Evolutionary conservation across 2,113 vertebrate species (phyloP).

Genomic region (Atlantisia rogersi): DNA sequence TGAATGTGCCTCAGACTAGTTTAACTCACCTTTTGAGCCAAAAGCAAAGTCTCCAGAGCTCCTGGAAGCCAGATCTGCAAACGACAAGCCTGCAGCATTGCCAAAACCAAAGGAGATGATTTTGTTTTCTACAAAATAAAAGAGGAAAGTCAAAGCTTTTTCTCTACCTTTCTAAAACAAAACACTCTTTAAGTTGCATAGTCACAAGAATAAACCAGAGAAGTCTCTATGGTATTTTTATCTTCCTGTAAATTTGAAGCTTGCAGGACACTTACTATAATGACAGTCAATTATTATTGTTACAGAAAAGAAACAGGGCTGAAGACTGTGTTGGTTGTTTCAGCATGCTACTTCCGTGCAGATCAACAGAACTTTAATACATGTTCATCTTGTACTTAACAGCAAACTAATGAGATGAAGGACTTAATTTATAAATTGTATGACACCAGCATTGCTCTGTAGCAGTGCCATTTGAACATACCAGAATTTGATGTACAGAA

Average conservation of each 20-base stretch:
- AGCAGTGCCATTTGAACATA: not conserved
- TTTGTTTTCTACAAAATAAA: slow-evolving; percentile 59
- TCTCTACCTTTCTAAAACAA: not conserved
- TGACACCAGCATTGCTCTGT: not conserved
- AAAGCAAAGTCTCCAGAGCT: slow-evolving; percentile 87
- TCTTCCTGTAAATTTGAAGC: not conserved
- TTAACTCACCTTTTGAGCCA: slow-evolving; percentile 83
- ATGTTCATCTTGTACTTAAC: not conserved
- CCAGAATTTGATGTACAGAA: not conserved
- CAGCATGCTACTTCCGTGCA: not conserved
- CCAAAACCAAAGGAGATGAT: slow-evolving; percentile 78
- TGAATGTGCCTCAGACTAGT: not conserved
- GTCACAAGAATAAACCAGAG: not conserved
- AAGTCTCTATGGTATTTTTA: not conserved
- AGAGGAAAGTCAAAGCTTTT: not conserved
- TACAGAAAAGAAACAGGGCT: not conserved
- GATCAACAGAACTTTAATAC: not conserved
- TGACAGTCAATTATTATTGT: not conserved
- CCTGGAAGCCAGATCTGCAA: slow-evolving; percentile 90
- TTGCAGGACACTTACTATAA: not conserved
- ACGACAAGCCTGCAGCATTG: slow-evolving; percentile 77
- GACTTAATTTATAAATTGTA: not conserved
- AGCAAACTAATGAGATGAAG: not conserved
- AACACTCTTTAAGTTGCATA: not conserved
- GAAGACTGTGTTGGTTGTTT: not conserved